A percentile compares a stretch with the other conserved stretches of the same genome.
Conservation (phyloP, 2,113 vertebrate species). For the Scatophagus argus region DNA sequence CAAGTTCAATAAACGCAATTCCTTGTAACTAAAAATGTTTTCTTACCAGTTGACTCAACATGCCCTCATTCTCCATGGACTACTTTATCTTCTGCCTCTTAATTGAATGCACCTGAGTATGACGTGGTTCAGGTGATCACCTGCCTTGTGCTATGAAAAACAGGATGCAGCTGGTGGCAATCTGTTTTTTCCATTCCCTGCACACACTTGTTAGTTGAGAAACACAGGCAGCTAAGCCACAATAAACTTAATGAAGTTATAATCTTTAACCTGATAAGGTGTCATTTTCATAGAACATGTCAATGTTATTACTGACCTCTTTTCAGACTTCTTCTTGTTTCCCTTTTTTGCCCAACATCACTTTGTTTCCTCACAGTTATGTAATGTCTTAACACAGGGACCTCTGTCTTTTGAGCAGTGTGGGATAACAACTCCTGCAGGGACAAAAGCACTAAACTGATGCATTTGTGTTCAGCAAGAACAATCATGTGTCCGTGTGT, state of each 20-base stretch:
- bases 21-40: slow-evolving; percentile 51
- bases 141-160: slow-evolving; percentile 51
- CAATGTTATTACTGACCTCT: neutral
- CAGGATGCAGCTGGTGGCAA: slow-evolving; percentile 41
- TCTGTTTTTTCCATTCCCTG: slow-evolving; percentile 29
- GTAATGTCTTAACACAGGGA: slow-evolving; percentile 46
- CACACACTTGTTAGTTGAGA: slow-evolving; percentile 11
- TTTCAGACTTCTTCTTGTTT: neutral
- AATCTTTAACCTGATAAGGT: neutral
- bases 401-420: slow-evolving; percentile 32
- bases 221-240: slow-evolving; percentile 4
- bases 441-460: slow-evolving; percentile 47
- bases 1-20: slow-evolving; percentile 34
- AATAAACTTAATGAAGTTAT: slow-evolving; percentile 17
- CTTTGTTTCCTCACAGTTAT: slow-evolving; percentile 42
- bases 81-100: slow-evolving; percentile 35
- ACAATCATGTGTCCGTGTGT: slow-evolving; percentile 38
- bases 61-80: slow-evolving; percentile 57
- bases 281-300: slow-evolving; percentile 23
- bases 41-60: slow-evolving; percentile 56
- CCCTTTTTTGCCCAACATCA: neutral
- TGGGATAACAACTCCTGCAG: slow-evolving; percentile 26
- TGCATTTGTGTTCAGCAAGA: slow-evolving; percentile 55
- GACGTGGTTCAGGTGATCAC: slow-evolving; percentile 12
- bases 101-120: slow-evolving; percentile 66